Evolutionary conservation across 2,888 invertebrate genomes (phyloP).

Genomic region (Acleris cristana): DNA sequence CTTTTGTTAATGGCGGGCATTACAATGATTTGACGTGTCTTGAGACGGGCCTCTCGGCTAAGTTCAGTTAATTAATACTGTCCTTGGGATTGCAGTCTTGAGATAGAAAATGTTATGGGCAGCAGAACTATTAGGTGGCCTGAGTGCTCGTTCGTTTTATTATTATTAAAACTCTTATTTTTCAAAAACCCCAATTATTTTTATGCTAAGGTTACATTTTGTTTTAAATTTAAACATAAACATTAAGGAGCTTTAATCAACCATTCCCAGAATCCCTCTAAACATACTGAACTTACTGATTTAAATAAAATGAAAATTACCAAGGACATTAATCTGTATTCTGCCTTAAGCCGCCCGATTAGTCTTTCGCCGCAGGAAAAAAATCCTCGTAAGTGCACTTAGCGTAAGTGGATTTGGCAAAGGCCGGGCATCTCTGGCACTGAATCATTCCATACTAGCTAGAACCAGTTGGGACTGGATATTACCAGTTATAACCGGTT

Average conservation of each 20-base stretch:
- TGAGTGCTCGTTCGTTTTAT: no score
- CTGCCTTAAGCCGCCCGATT: slow-evolving; percentile 49
- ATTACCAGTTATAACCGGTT: slow-evolving; percentile 34
- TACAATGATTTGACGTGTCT: no score
- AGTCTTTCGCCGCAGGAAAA: slow-evolving; percentile 51
- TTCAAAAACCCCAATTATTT: no score
- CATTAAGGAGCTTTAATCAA: slow-evolving; percentile 2
- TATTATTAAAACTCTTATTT: no score
- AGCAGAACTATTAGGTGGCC: no score
- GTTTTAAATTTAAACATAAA: neutral
- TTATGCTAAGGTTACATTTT: no score
- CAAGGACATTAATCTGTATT: slow-evolving; percentile 50
- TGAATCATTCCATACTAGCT: slow-evolving; percentile 32
- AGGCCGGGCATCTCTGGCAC: slow-evolving; percentile 36
- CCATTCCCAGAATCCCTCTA: slow-evolving; percentile 1
- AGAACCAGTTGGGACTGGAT: slow-evolving; percentile 31
- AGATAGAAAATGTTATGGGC: no score
- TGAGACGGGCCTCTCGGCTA: no score
- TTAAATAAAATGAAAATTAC: slow-evolving; percentile 47
- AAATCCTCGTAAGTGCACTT: slow-evolving; percentile 53
- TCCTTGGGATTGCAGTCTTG: no score
- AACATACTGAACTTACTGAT: slow-evolving; percentile 21
- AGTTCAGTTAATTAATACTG: no score
- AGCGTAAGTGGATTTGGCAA: slow-evolving; percentile 65
- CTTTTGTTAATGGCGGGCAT: no score